Evolutionary conservation across 2,888 invertebrate species (phyloP).

Genomic region (Pherbina coryleti): DNA sequence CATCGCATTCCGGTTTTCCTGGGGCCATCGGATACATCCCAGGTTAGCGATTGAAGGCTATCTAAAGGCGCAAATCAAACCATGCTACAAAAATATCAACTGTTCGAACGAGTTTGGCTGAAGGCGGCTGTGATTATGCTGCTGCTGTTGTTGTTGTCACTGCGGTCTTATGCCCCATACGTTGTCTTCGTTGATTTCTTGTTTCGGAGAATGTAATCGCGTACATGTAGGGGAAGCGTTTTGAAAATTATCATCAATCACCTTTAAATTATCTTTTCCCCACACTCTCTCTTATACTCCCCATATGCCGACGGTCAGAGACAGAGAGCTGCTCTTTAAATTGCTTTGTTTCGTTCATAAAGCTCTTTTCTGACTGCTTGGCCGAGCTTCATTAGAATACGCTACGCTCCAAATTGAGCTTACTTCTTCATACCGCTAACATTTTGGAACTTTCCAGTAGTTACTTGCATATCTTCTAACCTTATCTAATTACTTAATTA

Average conservation of each 20-base stretch:
- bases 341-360: background rate
- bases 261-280: background rate
- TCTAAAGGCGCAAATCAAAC: background rate
- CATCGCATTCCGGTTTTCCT: constrained; percentile 63
- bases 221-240: constrained; percentile 12
- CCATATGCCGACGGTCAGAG: background rate
- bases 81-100: background rate
- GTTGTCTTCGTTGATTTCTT: background rate
- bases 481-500: constrained; percentile 3
- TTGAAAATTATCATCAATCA: background rate
- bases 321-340: background rate
- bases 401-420: background rate
- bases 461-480: constrained; percentile 33
- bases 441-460: constrained; percentile 39
- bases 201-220: background rate
- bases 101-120: constrained; percentile 32
- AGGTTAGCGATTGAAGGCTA: constrained; percentile 60
- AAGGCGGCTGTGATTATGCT: constrained; percentile 1
- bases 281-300: background rate
- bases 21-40: constrained; percentile 60
- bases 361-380: background rate
- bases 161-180: background rate
- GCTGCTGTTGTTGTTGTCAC: constrained; percentile 32
- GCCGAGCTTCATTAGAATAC: background rate
- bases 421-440: constrained; percentile 22